Evolutionary conservation across 2,888 invertebrate species (phyloP), one percentile per base, ranked within the genome.

Genomic region (Zeuzera pyrina): DNA sequence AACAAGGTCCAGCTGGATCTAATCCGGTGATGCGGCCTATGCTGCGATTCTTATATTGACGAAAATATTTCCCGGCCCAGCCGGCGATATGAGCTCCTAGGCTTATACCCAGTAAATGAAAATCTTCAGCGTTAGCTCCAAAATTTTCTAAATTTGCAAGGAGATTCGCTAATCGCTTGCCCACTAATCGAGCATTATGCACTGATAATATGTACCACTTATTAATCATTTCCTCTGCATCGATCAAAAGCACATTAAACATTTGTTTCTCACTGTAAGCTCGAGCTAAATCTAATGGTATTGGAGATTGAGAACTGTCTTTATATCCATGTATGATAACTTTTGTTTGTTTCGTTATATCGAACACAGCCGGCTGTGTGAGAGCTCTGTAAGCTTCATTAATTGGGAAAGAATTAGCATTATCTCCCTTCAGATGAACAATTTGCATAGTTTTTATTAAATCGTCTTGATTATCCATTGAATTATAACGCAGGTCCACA

Each of bases 71-170:
- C 8, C 84, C 73, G 8, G 81, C 58, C 69, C 77, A 78, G 24
- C 86, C 86, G 1, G 86, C 84, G 2, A 85, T 77, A 39, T 87
- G 87, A 2, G 86, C 86, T 8, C 87, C 87, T 25, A 87, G 70
- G 52, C 87, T 87, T 45, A 87, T 85, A 3, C 87, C 87, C 24
- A 87, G 58, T 11, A 87, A 52, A 60, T 87, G 87, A 39, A 87
- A 68, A 43, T 78, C 76, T 39, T 74, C 71, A 22, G 85, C 67
- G 24, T 72, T 67, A 1, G 84, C 72, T 24, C 74, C 73, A 38
- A 64, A 69, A 31, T 66, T 61, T 49, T 78, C 73, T 31, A 87
- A 67, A 49, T 76, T 69, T 2, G 79, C 76, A 29, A 87, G 59
- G 22, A 87, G 59, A 48, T 83, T 74, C 2, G 83, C 86, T 2